Conservation (phyloP, 2,888 invertebrate species). For the Herminia tarsipennalis region DNA sequence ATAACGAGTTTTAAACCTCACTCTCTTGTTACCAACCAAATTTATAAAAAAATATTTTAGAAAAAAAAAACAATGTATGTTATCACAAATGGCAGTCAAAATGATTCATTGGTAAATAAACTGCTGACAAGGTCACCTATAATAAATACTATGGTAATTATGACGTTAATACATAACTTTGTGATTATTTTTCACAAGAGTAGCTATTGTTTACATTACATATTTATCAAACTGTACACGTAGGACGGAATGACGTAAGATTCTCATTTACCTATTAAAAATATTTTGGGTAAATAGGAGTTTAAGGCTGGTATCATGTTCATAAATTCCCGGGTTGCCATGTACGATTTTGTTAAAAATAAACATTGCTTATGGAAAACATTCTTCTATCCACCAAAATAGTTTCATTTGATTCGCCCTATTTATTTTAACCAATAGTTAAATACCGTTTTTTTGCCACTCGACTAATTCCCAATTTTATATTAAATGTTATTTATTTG, state of each 20-base stretch:
- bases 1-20: no score
- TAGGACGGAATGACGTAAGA: slow-evolving; percentile 29
- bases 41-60: no score
- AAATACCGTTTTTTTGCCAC: no score
- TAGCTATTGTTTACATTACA: slow-evolving; percentile 32
- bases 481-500: not conserved
- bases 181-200: slow-evolving; percentile 30
- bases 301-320: slow-evolving; percentile 14
- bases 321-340: not conserved
- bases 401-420: no score
- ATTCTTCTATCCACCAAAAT: no score
- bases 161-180: slow-evolving; percentile 15
- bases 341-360: no score
- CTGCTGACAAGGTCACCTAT: slow-evolving; percentile 26
- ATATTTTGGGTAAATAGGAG: slow-evolving; percentile 3
- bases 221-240: slow-evolving; percentile 24
- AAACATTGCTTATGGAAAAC: no score
- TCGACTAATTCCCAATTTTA: not conserved
- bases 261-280: slow-evolving; percentile 12
- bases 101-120: slow-evolving; percentile 26
- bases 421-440: no score
- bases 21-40: no score
- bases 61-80: no score
- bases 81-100: slow-evolving; percentile 13
- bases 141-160: slow-evolving; percentile 32